Percentiles rank a stretch among this genome's conserved stretches.
Evolutionary conservation across 2,113 vertebrate genomes (phyloP).

Genomic region (Stegastes partitus): DNA sequence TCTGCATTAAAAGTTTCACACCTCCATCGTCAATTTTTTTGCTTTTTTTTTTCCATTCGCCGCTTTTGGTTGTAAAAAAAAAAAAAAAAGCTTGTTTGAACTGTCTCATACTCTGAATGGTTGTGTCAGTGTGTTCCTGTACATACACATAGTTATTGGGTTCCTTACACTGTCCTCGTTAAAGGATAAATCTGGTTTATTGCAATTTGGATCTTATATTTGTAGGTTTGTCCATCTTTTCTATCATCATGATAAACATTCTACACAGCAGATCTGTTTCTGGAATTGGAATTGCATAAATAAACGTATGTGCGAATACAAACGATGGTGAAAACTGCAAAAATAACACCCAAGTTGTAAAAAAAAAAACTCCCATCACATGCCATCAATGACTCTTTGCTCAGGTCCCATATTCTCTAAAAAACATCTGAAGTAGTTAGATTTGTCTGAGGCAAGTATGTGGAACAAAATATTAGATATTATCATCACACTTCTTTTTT

Average conservation of each 20-base stretch:
- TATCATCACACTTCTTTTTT: constrained; percentile 42
- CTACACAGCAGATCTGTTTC: not conserved
- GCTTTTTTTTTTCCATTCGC: constrained; percentile 12
- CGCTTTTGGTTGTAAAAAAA: constrained; percentile 23
- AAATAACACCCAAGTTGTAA: not conserved
- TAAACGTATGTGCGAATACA: not conserved
- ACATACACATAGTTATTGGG: not conserved
- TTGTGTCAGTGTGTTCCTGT: not conserved
- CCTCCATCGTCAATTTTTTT: constrained; percentile 30
- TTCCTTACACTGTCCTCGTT: not conserved
- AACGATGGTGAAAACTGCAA: not conserved
- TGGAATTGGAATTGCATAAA: not conserved
- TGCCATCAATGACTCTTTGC: constrained; percentile 12
- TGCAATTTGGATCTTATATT: not conserved
- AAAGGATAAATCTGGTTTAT: constrained; percentile 16
- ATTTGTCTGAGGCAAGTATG: constrained; percentile 62
- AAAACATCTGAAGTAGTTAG: not conserved
- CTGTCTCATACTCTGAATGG: constrained; percentile 24
- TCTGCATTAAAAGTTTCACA: constrained; percentile 62
- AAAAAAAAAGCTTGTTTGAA: constrained; percentile 67
- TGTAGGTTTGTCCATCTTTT: not conserved
- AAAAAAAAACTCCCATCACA: not conserved
- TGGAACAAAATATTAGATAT: constrained; percentile 34
- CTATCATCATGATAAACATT: not conserved
- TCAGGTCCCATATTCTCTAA: constrained; percentile 40